These are phyloP conservation scores for Calliphora vomitoria DNA, from an alignment of 2,888 invertebrate genomes.

Conservation along the genomic window DNA sequence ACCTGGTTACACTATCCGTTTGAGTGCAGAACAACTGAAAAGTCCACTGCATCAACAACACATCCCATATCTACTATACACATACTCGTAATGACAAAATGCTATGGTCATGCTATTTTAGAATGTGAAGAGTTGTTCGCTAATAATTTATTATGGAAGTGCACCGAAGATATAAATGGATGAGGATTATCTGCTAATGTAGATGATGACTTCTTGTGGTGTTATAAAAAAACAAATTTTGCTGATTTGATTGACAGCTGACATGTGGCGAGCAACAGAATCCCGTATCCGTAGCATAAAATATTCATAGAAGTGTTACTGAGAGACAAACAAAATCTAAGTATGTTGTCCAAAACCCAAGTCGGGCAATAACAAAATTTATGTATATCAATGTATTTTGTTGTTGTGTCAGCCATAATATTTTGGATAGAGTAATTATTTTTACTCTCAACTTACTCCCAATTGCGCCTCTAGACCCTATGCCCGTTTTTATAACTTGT, in stretches of 20 bases:
- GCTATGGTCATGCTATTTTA: conserved; percentile 69
- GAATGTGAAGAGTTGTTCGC: conserved; percentile 56
- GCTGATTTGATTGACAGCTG: conserved; percentile 38
- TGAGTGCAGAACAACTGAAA: conserved; percentile 5
- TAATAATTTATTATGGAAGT: conserved; percentile 46
- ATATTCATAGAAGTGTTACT: too few species aligned
- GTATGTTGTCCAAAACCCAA: too few species aligned
- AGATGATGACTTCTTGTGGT: conserved; percentile 30
- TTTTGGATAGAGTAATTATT: too few species aligned
- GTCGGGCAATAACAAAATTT: too few species aligned
- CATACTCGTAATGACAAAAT: conserved; percentile 21
- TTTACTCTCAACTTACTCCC: too few species aligned
- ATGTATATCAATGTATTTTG: too few species aligned
- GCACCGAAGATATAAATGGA: conserved; percentile 11
- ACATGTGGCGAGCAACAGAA: conserved; percentile 19
- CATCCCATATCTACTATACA: background rate
- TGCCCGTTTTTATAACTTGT: too few species aligned
- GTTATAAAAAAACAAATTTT: background rate
- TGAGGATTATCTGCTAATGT: conserved; percentile 43
- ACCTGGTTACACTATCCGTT: conserved; percentile 59
- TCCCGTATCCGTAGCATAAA: too few species aligned
- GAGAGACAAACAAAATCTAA: too few species aligned
- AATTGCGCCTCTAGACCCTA: too few species aligned
- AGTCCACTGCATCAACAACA: background rate
- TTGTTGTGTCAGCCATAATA: too few species aligned